These are phyloP conservation scores for Halictus rubicundus DNA, from an alignment of 1,140 invertebrate genomes.

Conservation along the genomic window DNA sequence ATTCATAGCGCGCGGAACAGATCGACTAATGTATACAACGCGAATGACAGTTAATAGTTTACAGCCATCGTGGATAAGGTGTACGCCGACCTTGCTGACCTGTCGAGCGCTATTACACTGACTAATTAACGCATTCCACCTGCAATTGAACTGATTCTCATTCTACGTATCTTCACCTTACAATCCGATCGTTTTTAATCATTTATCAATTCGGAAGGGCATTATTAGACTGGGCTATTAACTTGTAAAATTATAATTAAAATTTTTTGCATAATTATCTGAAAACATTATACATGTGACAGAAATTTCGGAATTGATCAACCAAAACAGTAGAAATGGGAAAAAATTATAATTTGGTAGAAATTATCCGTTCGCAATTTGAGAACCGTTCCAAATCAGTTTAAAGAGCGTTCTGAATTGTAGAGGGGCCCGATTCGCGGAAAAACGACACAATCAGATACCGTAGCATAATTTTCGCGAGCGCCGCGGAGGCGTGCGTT, in stretches of 20 bases:
- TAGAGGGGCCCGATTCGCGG: not conserved
- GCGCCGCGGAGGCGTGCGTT: not conserved
- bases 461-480: not conserved
- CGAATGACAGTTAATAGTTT: conserved; percentile 40
- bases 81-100: conserved; percentile 3
- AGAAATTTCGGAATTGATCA: too few species aligned
- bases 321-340: too few species aligned
- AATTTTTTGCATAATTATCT: too few species aligned
- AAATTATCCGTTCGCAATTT: too few species aligned
- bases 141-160: not conserved
- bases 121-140: conserved; percentile 24
- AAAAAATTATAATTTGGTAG: too few species aligned
- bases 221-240: not conserved
- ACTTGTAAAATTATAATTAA: too few species aligned
- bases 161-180: not conserved
- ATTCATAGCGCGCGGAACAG: not conserved
- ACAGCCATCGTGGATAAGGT: conserved; percentile 13
- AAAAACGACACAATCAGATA: not conserved
- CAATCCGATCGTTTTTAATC: not conserved
- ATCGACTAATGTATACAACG: conserved; percentile 5
- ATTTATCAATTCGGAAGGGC: not conserved
- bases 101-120: not conserved
- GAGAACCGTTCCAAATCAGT: too few species aligned
- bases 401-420: too few species aligned
- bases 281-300: too few species aligned